Conservation (phyloP, 2,797 vertebrate species). For the Denticeps clupeoides region DNA sequence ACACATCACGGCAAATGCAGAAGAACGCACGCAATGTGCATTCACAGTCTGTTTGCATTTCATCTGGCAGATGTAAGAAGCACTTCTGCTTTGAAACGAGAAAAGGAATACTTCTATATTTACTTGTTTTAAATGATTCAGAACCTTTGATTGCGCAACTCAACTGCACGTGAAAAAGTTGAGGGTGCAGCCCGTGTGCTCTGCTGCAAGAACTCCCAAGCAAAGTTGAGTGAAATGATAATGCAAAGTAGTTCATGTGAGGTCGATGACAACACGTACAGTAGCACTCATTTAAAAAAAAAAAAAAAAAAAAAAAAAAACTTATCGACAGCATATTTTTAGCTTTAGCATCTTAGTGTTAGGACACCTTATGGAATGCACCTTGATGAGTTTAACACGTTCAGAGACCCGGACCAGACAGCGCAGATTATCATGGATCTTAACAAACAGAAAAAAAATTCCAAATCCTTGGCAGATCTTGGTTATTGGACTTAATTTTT, state of each 20-base stretch:
- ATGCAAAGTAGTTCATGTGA: background rate
- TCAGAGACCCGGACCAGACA: too few species aligned
- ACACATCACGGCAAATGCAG: conserved; percentile 66
- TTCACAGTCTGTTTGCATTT: conserved; percentile 43
- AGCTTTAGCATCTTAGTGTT: background rate
- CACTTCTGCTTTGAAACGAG: conserved; percentile 38
- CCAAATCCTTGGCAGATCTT: conserved; percentile 13
- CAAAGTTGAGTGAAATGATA: conserved; percentile 20
- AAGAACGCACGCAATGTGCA: too few species aligned
- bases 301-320: background rate
- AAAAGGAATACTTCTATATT: conserved; percentile 39
- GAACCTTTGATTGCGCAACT: conserved; percentile 38
- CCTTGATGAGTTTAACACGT: background rate
- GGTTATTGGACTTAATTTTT: too few species aligned
- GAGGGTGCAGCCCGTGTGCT: background rate
- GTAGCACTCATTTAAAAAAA: conserved; percentile 8
- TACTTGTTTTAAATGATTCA: conserved; percentile 32
- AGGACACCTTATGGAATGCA: conserved; percentile 3
- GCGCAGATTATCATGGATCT: conserved; percentile 25
- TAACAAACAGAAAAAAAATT: background rate
- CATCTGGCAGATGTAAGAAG: conserved; percentile 23
- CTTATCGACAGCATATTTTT: conserved; percentile 20
- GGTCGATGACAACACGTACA: conserved; percentile 1
- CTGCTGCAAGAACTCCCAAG: background rate
- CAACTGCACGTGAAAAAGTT: conserved; percentile 19